Evolutionary conservation across 2,888 invertebrate genomes (phyloP).

Genomic region (Pyrgus malvae): DNA sequence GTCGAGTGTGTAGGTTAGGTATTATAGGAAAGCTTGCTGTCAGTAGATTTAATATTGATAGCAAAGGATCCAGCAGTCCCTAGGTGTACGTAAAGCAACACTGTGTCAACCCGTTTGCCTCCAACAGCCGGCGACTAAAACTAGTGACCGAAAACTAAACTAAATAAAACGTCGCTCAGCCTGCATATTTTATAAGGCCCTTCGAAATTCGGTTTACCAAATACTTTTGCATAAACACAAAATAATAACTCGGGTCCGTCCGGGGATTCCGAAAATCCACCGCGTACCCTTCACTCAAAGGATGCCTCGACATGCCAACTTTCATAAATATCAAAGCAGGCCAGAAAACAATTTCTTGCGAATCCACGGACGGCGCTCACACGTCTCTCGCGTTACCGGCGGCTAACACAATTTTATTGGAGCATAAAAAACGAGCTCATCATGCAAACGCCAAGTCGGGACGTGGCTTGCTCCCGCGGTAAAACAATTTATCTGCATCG

Average conservation of each 20-base stretch:
- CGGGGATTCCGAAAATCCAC: conserved; percentile 52
- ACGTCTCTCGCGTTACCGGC: conserved; percentile 60
- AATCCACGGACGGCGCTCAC: conserved; percentile 62
- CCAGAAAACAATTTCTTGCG: conserved; percentile 73
- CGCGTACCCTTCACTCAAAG: conserved; percentile 66
- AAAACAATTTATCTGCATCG: conserved; percentile 82
- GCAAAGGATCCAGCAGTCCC: conserved; percentile 43
- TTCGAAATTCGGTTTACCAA: conserved; percentile 14
- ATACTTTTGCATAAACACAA: conserved; percentile 21
- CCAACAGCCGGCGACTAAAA: conserved; percentile 23
- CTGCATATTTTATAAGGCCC: conserved; percentile 8
- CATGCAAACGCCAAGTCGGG: conserved; percentile 79
- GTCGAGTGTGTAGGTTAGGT: conserved; percentile 45
- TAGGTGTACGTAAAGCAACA: conserved; percentile 39
- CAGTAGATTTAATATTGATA: conserved; percentile 69
- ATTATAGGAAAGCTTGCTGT: conserved; percentile 51
- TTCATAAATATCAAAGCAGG: conserved; percentile 79
- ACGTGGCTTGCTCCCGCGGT: conserved; percentile 73
- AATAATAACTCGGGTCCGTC: conserved; percentile 43
- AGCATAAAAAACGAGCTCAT: conserved; percentile 81
- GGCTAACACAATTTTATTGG: conserved; percentile 81
- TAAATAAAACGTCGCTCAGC: not conserved
- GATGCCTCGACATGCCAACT: conserved; percentile 62
- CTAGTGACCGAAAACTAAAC: not conserved
- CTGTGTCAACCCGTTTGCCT: conserved; percentile 37